Conservation (phyloP, 30 jellyfish, hydroid and myxozoan species). For the Turritopsis rubra region DNA sequence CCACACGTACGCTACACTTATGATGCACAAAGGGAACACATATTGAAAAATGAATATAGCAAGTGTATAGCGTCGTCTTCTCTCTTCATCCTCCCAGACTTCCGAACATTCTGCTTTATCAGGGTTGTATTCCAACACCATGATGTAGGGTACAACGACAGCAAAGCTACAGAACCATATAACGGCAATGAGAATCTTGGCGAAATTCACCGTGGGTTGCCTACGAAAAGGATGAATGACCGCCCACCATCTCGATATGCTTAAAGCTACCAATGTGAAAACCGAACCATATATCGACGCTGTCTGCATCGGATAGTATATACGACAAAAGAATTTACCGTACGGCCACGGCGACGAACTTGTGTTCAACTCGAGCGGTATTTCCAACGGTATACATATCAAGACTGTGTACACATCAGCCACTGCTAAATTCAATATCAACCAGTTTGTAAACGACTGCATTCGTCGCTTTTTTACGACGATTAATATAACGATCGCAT, state of each 20-base stretch:
- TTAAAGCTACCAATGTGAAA: slow-evolving; percentile 76
- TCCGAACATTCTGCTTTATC: slow-evolving; percentile 8
- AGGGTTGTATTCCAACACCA: slow-evolving; percentile 28
- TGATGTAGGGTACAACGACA: slow-evolving; percentile 80
- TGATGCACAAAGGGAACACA: slow-evolving; percentile 68
- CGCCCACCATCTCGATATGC: slow-evolving; percentile 97
- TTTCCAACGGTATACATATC: slow-evolving; percentile 83
- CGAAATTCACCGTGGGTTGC: slow-evolving; percentile 71
- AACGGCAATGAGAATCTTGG: slow-evolving; percentile 62
- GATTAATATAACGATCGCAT: slow-evolving; percentile 61
- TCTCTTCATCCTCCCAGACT: slow-evolving; percentile 40
- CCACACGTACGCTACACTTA: slow-evolving; percentile 58
- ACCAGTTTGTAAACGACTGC: slow-evolving; percentile 99
- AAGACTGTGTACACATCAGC: slow-evolving; percentile 84
- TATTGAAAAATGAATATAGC: slow-evolving; percentile 82
- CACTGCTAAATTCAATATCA: slow-evolving; percentile 70
- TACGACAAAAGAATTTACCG: slow-evolving; percentile 68
- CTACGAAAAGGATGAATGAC: slow-evolving; percentile 74
- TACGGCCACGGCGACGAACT: slow-evolving; percentile 53
- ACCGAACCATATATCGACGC: slow-evolving; percentile 88
- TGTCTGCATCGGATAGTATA: slow-evolving; percentile 88
- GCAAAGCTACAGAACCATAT: slow-evolving; percentile 77
- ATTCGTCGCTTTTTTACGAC: slow-evolving; percentile 75
- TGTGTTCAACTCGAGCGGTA: slow-evolving; percentile 59
- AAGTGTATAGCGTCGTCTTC: slow-evolving; percentile 59